Conservation (phyloP, 2,113 vertebrate genomes). For the Morphnarchus princeps region DNA sequence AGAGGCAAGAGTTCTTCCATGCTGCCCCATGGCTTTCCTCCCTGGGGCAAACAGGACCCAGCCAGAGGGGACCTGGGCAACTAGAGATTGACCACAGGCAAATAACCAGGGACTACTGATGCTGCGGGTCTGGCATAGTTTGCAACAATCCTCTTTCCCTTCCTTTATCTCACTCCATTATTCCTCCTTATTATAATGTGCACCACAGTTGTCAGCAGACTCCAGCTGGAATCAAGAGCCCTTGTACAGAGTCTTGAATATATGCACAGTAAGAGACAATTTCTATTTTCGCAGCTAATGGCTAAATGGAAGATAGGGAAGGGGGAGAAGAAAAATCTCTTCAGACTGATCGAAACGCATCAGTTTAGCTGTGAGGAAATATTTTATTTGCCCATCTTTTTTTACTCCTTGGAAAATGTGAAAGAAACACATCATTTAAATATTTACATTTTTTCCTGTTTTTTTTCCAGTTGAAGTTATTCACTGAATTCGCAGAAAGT, state of each 20-base stretch:
- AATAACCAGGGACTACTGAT: not conserved
- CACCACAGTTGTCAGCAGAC: not conserved
- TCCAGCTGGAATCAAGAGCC: slow-evolving; percentile 6
- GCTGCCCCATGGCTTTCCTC: not conserved
- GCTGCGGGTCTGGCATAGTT: not conserved
- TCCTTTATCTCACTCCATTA: not conserved
- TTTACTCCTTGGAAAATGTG: not conserved
- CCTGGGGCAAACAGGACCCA: not conserved
- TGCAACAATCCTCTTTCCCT: not conserved
- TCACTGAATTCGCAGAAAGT: not conserved
- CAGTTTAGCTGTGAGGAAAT: not conserved
- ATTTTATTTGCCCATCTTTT: not conserved
- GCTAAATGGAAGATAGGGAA: not conserved
- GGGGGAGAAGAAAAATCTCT: not conserved
- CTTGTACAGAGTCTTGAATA: not conserved
- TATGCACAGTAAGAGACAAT: not conserved
- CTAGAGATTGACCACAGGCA: not conserved
- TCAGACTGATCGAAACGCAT: not conserved
- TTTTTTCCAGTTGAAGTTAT: not conserved
- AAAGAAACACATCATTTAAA: not conserved
- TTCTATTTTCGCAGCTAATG: not conserved
- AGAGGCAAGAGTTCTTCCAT: not conserved
- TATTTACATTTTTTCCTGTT: not conserved
- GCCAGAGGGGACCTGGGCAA: not conserved
- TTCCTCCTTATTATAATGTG: not conserved